phyloP scores from a whole-genome alignment of 2,888 invertebrate species.

The Antheraea yamamai region DNA sequence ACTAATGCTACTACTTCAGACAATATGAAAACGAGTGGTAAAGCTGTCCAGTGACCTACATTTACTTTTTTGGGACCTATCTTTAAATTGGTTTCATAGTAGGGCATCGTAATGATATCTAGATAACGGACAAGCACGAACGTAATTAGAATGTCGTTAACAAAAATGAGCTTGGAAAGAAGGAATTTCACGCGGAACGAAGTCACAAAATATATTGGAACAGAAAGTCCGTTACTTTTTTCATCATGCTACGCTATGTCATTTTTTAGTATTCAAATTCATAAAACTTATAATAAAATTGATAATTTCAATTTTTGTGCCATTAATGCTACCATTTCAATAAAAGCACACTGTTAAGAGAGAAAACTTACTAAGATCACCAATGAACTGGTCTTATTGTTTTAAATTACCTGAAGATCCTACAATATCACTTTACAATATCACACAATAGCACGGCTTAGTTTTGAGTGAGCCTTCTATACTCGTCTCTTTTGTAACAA shows the following conservation, averaged over 20 bases:
- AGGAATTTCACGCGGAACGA: neutral
- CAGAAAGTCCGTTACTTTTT: neutral
- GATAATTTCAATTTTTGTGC: neutral
- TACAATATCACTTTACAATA: too few relatives aligned
- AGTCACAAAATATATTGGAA: neutral
- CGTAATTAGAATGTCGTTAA: conserved; percentile 44
- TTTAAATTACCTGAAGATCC: neutral
- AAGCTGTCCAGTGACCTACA: neutral
- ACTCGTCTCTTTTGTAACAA: neutral
- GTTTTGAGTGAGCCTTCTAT: neutral
- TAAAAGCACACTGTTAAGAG: neutral
- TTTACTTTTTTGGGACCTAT: neutral
- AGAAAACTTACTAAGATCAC: neutral
- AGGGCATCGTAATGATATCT: conserved; percentile 26
- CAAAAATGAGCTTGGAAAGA: conserved; percentile 25
- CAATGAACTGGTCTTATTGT: neutral
- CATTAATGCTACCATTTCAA: neutral
- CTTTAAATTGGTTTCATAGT: conserved; percentile 16
- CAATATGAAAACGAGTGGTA: neutral
- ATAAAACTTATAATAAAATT: neutral
- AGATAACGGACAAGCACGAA: conserved; percentile 33
- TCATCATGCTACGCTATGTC: neutral
- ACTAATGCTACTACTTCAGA: neutral
- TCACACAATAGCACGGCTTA: too few relatives aligned
- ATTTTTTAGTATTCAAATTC: neutral